Conservation (phyloP, 2,888 invertebrate genomes). For the Candidula unifasciata region DNA sequence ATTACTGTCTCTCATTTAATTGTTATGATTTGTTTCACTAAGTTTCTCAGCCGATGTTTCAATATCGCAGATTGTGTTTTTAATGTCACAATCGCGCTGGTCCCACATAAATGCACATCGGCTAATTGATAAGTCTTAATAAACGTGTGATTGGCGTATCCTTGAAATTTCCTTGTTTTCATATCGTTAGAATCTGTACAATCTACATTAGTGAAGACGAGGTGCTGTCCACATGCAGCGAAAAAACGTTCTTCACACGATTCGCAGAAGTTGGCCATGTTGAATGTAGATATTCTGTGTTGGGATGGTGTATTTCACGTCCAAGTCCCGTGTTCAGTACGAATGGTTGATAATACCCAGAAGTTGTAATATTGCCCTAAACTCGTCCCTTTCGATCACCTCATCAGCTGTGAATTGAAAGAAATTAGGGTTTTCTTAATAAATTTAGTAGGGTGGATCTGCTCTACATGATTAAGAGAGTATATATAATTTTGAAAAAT, state of each 20-base stretch:
- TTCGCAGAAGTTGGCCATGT: neutral
- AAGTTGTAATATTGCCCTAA: slow-evolving; percentile 53
- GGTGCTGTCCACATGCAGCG: neutral
- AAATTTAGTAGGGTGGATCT: no score
- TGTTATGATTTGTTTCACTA: no score
- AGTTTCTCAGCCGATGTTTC: no score
- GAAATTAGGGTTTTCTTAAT: no score
- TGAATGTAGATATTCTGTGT: neutral
- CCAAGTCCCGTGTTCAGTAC: neutral
- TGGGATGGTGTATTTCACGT: neutral
- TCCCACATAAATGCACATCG: no score
- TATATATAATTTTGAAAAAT: no score
- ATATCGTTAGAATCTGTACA: neutral
- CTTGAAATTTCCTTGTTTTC: neutral
- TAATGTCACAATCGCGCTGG: no score
- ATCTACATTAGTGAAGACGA: neutral
- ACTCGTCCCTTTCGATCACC: slow-evolving; percentile 54
- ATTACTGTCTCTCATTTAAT: no score
- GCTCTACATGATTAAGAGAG: no score
- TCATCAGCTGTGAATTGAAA: slow-evolving; percentile 50
- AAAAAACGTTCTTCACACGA: neutral
- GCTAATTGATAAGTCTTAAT: no score
- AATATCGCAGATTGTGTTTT: no score
- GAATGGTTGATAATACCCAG: slow-evolving; percentile 52
- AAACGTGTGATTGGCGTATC: neutral